Evolutionary conservation across 2,797 vertebrate species (phyloP).

Genomic region (Crossoptilon crossoptilon): DNA sequence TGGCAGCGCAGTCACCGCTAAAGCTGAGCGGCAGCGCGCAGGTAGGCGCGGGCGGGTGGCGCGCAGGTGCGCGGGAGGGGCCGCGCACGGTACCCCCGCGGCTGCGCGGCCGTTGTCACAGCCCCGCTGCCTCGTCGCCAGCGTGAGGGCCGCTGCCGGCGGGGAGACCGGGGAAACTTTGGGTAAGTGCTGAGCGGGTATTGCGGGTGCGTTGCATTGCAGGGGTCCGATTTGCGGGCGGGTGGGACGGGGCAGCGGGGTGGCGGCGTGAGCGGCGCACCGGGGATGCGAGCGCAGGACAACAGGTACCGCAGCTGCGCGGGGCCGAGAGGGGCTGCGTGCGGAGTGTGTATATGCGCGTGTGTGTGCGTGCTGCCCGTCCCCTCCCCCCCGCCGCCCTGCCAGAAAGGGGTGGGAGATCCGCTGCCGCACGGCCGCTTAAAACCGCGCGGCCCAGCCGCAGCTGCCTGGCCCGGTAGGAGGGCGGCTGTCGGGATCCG

Average conservation of each 20-base stretch:
- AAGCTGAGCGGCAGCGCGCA: conserved; percentile 25
- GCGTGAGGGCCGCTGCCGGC: not conserved
- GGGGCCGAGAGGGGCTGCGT: not conserved
- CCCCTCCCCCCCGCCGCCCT: conserved; percentile 42
- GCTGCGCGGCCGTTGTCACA: not conserved
- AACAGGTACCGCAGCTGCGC: conserved; percentile 43
- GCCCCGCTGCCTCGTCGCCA: not conserved
- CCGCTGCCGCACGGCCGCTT: conserved; percentile 10
- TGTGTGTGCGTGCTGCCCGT: not conserved
- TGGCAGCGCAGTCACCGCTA: not conserved
- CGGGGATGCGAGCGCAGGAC: not conserved
- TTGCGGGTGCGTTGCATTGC: not conserved
- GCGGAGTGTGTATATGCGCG: not conserved
- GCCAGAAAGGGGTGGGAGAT: conserved; percentile 39
- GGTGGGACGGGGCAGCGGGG: not conserved
- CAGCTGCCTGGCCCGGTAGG: not conserved
- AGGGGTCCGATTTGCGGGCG: no score
- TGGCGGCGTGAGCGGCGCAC: no score
- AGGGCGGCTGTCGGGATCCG: not conserved
- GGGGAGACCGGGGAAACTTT: not conserved
- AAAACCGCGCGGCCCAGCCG: not conserved
- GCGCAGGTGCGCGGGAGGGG: conserved; percentile 11
- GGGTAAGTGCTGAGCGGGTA: conserved; percentile 17
- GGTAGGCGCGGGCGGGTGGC: not conserved
- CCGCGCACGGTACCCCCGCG: not conserved